Evolutionary conservation across 2,888 invertebrate genomes (phyloP).

Genomic region (Ormyrus labotus): DNA sequence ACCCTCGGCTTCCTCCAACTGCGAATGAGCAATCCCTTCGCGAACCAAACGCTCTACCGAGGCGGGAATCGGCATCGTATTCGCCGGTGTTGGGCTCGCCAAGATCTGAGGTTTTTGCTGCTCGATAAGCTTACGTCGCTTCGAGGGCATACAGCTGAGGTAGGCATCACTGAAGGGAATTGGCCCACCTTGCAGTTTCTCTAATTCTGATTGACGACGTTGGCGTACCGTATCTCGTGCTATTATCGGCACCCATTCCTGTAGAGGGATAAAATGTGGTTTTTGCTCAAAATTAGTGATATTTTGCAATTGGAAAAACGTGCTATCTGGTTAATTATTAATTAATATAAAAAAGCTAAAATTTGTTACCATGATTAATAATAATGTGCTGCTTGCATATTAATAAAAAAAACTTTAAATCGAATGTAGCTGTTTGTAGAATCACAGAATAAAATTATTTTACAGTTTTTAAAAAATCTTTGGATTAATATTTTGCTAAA

Average conservation of each 20-base stretch:
- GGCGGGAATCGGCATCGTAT: constrained; percentile 67
- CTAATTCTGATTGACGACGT: constrained; percentile 77
- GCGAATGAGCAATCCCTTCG: constrained; percentile 69
- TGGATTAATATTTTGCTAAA: too few species aligned
- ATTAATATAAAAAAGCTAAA: neutral
- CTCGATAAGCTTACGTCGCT: constrained; percentile 87
- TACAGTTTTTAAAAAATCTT: too few species aligned
- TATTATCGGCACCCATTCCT: constrained; percentile 93
- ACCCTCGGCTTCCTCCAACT: constrained; percentile 70
- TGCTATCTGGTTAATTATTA: too few species aligned
- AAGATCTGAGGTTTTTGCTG: constrained; percentile 74
- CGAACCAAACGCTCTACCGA: constrained; percentile 72
- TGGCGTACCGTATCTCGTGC: constrained; percentile 87
- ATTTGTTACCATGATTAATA: neutral
- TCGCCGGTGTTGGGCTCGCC: constrained; percentile 67
- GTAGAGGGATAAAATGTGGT: constrained; percentile 47
- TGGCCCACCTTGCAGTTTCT: constrained; percentile 63
- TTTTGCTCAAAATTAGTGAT: neutral
- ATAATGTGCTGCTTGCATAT: neutral
- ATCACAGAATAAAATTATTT: too few species aligned
- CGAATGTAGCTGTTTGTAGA: too few species aligned
- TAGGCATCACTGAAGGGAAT: constrained; percentile 92
- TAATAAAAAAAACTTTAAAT: too few species aligned
- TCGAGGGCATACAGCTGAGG: constrained; percentile 91
- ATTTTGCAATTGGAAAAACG: too few species aligned